These are phyloP conservation scores for Diploscapter pachys DNA, from an alignment of 1,140 invertebrate species.

Conservation along the genomic window DNA sequence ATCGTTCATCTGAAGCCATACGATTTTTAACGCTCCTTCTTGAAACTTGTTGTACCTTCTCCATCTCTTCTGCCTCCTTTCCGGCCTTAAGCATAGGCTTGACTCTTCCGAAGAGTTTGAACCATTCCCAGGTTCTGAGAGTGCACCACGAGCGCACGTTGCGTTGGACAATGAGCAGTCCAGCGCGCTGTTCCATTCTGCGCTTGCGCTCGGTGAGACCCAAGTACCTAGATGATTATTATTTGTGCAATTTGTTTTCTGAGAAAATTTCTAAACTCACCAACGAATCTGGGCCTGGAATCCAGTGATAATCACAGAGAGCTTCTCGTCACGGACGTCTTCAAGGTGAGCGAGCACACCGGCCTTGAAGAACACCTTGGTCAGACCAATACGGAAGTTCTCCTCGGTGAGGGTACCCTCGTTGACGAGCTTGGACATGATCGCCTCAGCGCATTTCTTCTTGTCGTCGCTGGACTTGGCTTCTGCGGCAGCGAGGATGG, in stretches of 20 bases:
- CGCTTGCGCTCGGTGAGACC: conserved; percentile 45
- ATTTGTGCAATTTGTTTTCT: no score
- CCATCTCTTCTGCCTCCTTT: conserved; percentile 96
- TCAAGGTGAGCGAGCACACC: conserved; percentile 99
- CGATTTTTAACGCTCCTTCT: conserved; percentile 97
- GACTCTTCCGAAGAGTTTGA: conserved; percentile 57
- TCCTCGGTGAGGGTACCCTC: conserved; percentile 54
- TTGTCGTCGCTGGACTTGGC: conserved; percentile 53
- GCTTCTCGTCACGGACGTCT: conserved; percentile 96
- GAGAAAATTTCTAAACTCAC: conserved; percentile 41
- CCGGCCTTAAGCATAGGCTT: conserved; percentile 75
- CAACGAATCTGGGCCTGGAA: conserved; percentile 70
- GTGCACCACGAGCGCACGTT: conserved; percentile 97
- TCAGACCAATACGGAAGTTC: conserved; percentile 54
- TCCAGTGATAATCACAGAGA: conserved; percentile 96
- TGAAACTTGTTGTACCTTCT: conserved; percentile 86
- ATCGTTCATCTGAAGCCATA: conserved; percentile 90
- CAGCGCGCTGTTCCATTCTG: conserved; percentile 55
- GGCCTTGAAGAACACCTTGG: conserved; percentile 75
- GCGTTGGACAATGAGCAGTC: conserved; percentile 89
- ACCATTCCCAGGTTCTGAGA: conserved; percentile 98
- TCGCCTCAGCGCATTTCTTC: conserved; percentile 53
- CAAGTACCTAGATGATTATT: conserved; percentile 30
- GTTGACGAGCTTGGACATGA: conserved; percentile 48
- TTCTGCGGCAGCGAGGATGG: conserved; percentile 50